Conservation (phyloP, 2,888 invertebrate species). For the Matsumyia berberina region DNA sequence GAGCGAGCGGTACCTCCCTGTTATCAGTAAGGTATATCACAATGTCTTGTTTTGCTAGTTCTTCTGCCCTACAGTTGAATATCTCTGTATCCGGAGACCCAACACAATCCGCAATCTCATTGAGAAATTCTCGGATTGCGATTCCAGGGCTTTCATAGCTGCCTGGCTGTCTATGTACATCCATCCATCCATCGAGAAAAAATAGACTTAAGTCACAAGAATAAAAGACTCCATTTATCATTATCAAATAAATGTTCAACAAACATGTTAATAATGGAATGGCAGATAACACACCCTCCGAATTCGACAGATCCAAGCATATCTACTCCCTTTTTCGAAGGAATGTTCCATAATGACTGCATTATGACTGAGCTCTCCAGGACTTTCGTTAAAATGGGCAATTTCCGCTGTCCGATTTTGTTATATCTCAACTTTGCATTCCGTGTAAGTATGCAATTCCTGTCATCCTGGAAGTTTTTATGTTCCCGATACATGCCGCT, state of each 20-base stretch:
- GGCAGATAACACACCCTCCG: neutral
- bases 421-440: conserved; percentile 20
- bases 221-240: neutral
- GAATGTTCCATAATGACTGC: neutral
- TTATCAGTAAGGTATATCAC: no score
- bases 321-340: neutral
- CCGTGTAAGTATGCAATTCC: conserved; percentile 45
- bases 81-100: no score
- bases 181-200: no score
- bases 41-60: no score
- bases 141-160: no score
- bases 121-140: no score
- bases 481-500: conserved; percentile 33
- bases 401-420: neutral
- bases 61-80: no score
- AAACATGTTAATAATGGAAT: neutral
- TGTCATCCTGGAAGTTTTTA: conserved; percentile 8
- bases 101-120: no score
- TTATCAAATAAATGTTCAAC: neutral
- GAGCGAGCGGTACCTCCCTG: no score
- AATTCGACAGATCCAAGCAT: neutral
- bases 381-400: neutral
- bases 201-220: neutral
- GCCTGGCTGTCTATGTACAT: no score
- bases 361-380: neutral